A percentile compares a stretch with the other conserved stretches of the same genome.
These are phyloP conservation scores for Ameiurus melas DNA, from an alignment of 2,113 vertebrate genomes.

Conservation along the genomic window DNA sequence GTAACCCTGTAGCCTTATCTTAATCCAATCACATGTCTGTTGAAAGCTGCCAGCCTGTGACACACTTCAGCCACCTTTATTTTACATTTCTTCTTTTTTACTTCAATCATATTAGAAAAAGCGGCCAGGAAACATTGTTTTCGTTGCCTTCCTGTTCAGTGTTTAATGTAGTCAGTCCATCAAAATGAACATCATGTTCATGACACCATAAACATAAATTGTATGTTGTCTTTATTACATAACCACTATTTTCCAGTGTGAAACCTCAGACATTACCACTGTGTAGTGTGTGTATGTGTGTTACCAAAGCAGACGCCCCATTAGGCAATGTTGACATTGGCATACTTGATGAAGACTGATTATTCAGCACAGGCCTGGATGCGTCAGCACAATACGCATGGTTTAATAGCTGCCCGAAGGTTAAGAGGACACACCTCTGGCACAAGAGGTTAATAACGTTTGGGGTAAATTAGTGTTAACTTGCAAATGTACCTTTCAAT, in stretches of 20 bases:
- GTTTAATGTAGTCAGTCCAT: neutral
- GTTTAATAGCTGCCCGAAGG: neutral
- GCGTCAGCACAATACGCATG: neutral
- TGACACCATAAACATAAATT: neutral
- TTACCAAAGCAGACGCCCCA: neutral
- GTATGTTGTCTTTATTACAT: neutral
- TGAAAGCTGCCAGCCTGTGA: neutral
- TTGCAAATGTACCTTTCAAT: neutral
- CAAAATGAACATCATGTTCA: neutral
- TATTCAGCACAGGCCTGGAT: slow-evolving; percentile 18
- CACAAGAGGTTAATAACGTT: neutral
- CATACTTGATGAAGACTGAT: slow-evolving; percentile 17
- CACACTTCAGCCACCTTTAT: neutral
- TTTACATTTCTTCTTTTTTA: neutral
- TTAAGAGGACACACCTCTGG: neutral
- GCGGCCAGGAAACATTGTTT: neutral
- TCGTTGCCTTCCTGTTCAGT: neutral
- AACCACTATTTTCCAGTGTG: neutral
- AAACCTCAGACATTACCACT: slow-evolving; percentile 8
- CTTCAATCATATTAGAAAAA: neutral
- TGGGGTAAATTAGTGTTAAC: neutral
- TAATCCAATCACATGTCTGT: neutral
- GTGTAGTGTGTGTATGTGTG: neutral
- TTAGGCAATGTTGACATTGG: slow-evolving; percentile 29
- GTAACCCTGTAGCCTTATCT: neutral